A percentile compares a stretch with the other conserved stretches of the same genome.
Conservation (phyloP, 1,140 invertebrate genomes). For the Habropoda laboriosa region DNA sequence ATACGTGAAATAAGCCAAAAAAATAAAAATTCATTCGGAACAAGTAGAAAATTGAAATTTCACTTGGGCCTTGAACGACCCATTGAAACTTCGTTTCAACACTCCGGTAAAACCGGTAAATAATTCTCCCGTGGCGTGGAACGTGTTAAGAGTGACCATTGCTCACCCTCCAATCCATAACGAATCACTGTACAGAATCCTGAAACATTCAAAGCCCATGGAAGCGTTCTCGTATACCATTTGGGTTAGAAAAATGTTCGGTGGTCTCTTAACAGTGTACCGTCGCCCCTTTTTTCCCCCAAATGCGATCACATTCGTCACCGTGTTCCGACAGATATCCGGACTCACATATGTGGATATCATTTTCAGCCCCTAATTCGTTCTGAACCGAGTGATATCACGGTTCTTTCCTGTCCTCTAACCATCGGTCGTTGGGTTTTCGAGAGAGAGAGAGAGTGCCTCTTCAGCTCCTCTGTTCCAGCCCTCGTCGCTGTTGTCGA, state of each 20-base stretch:
- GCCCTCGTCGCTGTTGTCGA: slow-evolving; percentile 19
- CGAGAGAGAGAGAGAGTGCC: slow-evolving; percentile 22
- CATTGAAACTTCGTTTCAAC: no score
- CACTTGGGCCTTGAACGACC: no score
- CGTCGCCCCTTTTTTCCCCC: slow-evolving; percentile 6
- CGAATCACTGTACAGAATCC: not conserved
- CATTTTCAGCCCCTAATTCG: slow-evolving; percentile 49
- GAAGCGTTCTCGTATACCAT: not conserved
- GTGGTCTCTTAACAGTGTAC: not conserved
- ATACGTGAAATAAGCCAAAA: no score
- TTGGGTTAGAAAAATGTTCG: not conserved
- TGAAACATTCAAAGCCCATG: not conserved
- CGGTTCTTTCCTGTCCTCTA: not conserved
- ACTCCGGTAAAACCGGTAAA: no score
- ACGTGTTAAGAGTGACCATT: no score
- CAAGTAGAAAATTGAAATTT: no score
- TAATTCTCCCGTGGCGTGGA: no score
- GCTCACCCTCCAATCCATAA: no score
- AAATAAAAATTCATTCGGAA: no score
- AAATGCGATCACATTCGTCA: slow-evolving; percentile 45
- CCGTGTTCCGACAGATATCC: not conserved
- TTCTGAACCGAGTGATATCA: not conserved
- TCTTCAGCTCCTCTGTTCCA: not conserved
- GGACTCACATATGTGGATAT: slow-evolving; percentile 22
- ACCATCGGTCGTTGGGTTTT: slow-evolving; percentile 57